These are phyloP conservation scores for Nasonovia ribisnigri DNA, from an alignment of 2,888 invertebrate species.

Conservation along the genomic window DNA sequence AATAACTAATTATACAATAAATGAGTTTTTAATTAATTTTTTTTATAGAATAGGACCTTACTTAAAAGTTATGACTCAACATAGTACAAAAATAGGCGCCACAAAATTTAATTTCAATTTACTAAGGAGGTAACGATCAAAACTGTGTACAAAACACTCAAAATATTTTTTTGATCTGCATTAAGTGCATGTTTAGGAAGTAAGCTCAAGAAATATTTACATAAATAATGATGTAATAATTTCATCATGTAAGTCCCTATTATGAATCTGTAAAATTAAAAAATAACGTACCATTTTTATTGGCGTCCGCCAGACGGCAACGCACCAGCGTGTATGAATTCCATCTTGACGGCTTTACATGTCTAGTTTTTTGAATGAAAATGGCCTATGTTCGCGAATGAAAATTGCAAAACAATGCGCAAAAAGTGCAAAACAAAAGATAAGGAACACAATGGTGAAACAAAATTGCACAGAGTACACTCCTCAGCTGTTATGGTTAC, in stretches of 20 bases:
- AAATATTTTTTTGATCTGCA: not conserved
- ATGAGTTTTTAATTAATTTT: not conserved
- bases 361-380: not conserved
- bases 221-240: constrained; percentile 18
- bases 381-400: not conserved
- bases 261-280: not conserved
- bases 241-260: constrained; percentile 6
- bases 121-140: not conserved
- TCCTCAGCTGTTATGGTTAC: constrained; percentile 20
- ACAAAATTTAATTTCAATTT: not conserved
- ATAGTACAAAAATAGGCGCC: not conserved
- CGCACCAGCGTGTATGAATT: not conserved
- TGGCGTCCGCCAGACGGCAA: constrained; percentile 9
- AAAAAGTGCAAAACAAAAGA: not conserved
- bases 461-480: constrained; percentile 11
- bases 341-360: constrained; percentile 34
- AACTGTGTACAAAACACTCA: not conserved
- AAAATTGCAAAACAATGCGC: not conserved
- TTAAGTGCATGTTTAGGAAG: not conserved
- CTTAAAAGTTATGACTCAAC: not conserved
- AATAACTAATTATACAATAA: not conserved
- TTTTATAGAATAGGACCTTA: not conserved
- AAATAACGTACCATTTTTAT: not conserved
- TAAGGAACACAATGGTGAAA: not conserved
- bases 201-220: not conserved